A percentile compares a stretch with the other conserved stretches of the same genome.
These are phyloP conservation scores for Otolemur crassicaudatus DNA, from an alignment of 2,797 vertebrate species.

Conservation along the genomic window DNA sequence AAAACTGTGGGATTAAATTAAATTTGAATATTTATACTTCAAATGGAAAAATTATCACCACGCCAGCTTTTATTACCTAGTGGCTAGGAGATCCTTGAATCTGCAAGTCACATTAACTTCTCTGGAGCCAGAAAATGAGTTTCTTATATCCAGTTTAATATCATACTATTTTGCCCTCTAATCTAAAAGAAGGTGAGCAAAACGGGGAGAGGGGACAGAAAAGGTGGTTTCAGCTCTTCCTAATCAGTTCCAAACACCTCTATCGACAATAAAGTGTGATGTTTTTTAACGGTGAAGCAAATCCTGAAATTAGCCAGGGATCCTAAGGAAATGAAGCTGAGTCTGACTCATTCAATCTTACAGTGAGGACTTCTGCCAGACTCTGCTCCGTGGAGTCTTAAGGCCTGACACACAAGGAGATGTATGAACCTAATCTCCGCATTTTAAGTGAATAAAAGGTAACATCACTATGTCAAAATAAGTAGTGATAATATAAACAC, in stretches of 20 bases:
- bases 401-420: background rate
- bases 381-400: background rate
- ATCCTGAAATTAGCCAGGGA: background rate
- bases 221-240: background rate
- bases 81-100: background rate
- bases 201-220: background rate
- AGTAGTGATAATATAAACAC: background rate
- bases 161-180: background rate
- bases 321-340: background rate
- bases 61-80: background rate
- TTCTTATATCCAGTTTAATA: background rate
- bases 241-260: background rate
- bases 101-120: background rate
- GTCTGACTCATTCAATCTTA: background rate
- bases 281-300: background rate
- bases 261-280: background rate
- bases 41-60: background rate
- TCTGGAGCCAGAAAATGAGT: background rate
- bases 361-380: background rate
- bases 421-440: background rate
- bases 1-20: background rate
- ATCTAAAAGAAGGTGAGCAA: background rate
- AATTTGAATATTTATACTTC: conserved; percentile 8
- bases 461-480: background rate
- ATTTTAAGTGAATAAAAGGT: background rate